Conservation (phyloP, 2,888 invertebrate species). For the Ametastegia equiseti region DNA sequence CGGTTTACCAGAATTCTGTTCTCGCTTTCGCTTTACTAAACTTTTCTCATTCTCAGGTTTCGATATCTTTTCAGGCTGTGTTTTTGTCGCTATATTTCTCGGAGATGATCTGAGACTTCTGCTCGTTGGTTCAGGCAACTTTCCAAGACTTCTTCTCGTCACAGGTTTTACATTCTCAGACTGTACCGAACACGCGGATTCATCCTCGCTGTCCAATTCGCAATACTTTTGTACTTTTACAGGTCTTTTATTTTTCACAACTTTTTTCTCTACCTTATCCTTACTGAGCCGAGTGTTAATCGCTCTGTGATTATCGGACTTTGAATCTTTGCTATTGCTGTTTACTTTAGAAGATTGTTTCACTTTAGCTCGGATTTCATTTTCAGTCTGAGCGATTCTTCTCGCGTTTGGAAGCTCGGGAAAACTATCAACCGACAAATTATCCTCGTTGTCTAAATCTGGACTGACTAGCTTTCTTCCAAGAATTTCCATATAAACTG, state of each 20-base stretch:
- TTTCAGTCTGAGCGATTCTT: constrained; percentile 80
- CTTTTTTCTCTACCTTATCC: constrained; percentile 57
- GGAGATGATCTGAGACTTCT: constrained; percentile 66
- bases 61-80: constrained; percentile 57
- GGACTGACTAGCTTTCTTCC: constrained; percentile 83
- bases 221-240: constrained; percentile 67
- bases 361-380: constrained; percentile 78
- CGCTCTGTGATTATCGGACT: constrained; percentile 64
- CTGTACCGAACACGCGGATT: constrained; percentile 67
- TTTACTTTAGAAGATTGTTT: constrained; percentile 57
- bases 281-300: constrained; percentile 52
- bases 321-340: constrained; percentile 51
- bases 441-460: constrained; percentile 81
- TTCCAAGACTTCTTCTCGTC: constrained; percentile 63
- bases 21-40: constrained; percentile 58
- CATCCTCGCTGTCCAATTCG: constrained; percentile 69
- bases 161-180: constrained; percentile 62
- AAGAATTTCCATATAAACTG: constrained; percentile 86
- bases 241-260: constrained; percentile 64
- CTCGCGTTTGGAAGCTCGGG: constrained; percentile 83
- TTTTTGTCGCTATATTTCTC: constrained; percentile 58
- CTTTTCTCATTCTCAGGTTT: constrained; percentile 59
- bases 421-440: constrained; percentile 82
- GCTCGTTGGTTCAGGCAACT: constrained; percentile 59
- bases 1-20: constrained; percentile 53